phyloP scores from a whole-genome alignment of 2,113 vertebrate species.

The Seriola aureovittata region DNA sequence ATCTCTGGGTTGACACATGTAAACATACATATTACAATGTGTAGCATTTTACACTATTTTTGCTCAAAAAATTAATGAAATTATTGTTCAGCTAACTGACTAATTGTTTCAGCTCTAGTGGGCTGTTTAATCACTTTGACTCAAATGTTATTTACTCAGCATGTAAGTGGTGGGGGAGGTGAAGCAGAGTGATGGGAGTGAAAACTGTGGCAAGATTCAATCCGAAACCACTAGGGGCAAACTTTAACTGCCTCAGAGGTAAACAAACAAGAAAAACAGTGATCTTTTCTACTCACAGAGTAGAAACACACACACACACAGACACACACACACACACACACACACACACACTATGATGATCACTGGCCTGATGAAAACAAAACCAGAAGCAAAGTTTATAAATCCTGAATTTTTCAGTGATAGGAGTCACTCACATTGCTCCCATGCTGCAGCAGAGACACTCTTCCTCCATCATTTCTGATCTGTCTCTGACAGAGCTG shows the following conservation, averaged over 20 bases:
- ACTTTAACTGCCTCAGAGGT: conserved; percentile 1
- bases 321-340: too few relatives aligned
- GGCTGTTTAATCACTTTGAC: conserved; percentile 28
- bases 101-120: conserved; percentile 38
- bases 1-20: background rate
- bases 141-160: conserved; percentile 15
- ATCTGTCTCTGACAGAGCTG: conserved; percentile 21
- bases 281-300: background rate
- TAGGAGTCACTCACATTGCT: conserved; percentile 10
- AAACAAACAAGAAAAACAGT: background rate
- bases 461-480: conserved; percentile 18
- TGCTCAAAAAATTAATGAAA: background rate
- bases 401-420: background rate
- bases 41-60: background rate
- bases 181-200: conserved; percentile 2
- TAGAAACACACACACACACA: too few relatives aligned
- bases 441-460: conserved; percentile 26
- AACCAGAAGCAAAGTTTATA: background rate
- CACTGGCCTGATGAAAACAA: background rate
- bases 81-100: background rate
- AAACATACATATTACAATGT: background rate
- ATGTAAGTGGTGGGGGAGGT: background rate
- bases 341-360: too few relatives aligned
- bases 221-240: background rate
- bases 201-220: conserved; percentile 27